phyloP scores from a whole-genome alignment of 2,797 vertebrate genomes.

The Euthynnus affinis region DNA sequence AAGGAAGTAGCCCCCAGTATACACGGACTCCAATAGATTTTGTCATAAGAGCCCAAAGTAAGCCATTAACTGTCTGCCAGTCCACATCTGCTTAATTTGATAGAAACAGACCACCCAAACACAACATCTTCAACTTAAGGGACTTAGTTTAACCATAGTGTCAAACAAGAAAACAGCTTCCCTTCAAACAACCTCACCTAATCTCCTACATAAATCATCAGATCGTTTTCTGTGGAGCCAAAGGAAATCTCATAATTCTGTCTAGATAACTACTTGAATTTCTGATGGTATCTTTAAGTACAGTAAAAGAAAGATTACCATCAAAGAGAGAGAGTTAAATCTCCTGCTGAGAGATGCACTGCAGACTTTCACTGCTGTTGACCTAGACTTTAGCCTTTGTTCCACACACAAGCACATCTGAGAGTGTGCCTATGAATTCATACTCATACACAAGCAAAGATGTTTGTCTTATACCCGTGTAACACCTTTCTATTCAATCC shows the following conservation, averaged over 20 bases:
- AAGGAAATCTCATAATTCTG: constrained; percentile 69
- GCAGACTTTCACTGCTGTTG: constrained; percentile 25
- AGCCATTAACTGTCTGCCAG: constrained; percentile 9
- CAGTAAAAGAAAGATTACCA: constrained; percentile 22
- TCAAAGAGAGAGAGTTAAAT: constrained; percentile 34
- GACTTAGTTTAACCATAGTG: constrained; percentile 32
- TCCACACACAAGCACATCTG: constrained; percentile 17
- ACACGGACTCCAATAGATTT: not conserved
- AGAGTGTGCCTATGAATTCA: constrained; percentile 10
- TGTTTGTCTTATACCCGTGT: not conserved
- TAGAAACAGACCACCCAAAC: constrained; percentile 61
- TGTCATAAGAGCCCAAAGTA: not conserved
- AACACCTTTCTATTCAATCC: not conserved
- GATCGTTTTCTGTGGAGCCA: constrained; percentile 36
- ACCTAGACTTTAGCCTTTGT: constrained; percentile 22
- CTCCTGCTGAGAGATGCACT: not conserved
- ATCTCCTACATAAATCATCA: constrained; percentile 41
- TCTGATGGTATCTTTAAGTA: constrained; percentile 11
- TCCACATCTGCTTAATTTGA: not conserved
- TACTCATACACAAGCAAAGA: not conserved
- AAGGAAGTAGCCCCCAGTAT: not conserved
- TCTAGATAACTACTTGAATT: constrained; percentile 35
- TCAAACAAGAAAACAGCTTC: constrained; percentile 38
- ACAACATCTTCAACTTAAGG: constrained; percentile 20
- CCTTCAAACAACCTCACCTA: constrained; percentile 47